Evolutionary conservation across 2,113 vertebrate genomes (phyloP).

Genomic region (Nannospalax galili): DNA sequence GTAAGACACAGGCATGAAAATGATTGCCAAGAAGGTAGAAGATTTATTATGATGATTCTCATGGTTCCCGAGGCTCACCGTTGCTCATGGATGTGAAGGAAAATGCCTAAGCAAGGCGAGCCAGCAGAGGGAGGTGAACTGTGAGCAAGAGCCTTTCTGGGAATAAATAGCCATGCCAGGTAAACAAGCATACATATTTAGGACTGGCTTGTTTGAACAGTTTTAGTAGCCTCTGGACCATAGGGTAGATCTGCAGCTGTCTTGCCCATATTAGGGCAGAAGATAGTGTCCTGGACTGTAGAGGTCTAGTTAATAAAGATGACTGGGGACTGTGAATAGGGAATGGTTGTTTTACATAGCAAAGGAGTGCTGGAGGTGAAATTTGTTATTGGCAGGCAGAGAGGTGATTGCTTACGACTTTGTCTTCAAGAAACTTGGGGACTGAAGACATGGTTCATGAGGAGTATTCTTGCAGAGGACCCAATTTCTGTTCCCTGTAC

Average conservation of each 20-base stretch:
- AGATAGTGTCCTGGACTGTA: background rate
- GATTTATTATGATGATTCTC: background rate
- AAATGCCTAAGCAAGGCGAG: background rate
- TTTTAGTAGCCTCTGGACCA: background rate
- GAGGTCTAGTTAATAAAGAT: background rate
- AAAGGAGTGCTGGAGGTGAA: background rate
- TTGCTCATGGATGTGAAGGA: background rate
- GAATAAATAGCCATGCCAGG: background rate
- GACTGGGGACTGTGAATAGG: background rate
- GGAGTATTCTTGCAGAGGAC: no score
- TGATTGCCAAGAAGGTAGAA: background rate
- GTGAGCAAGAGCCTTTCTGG: no score
- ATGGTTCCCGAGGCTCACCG: background rate
- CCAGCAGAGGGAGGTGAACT: background rate
- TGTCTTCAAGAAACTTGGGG: no score
- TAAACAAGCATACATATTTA: background rate
- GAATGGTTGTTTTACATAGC: conserved; percentile 7
- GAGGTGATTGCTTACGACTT: no score
- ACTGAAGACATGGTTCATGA: no score
- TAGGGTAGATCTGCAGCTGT: background rate
- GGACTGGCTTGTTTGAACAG: background rate
- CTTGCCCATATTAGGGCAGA: background rate
- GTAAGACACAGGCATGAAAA: background rate
- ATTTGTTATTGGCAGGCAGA: background rate
- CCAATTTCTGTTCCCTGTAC: no score